Base-by-base conservation (phyloP, 2,113 vertebrate species). In the Prionailurus bengalensis region DNA sequence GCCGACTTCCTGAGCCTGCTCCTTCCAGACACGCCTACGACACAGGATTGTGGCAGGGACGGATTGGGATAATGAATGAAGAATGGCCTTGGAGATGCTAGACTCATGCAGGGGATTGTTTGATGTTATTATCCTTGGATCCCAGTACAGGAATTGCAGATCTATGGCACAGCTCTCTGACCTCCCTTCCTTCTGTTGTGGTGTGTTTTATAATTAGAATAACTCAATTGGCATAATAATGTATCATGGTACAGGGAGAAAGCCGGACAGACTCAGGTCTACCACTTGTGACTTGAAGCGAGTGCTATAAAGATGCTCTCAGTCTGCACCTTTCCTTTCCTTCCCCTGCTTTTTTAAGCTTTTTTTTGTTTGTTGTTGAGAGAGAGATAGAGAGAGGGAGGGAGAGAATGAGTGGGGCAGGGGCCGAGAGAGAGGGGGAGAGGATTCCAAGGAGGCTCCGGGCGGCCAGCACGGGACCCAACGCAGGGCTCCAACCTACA, bases 231-330 rank as follows among this genome's bases (percentile, higher is more conserved):
- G 25, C 71, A 17, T 58, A n/a, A 58, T 48, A 65, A 74, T n/a
- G 19, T 16, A 74, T 10, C 6, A 13, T 29, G 19, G 33, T 33
- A 42, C 7, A 83, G 13, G 16, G 23, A 86, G 48, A 68, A 96
- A 86, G 25, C 4, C 42, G 83, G 45, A 19, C 21, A 63, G 25
- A 23, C 9, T 42, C 9, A 53, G 7, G 15, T 29, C 79, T 5
- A 8, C 48, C 1, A 4, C 3, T 4, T 1, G 16, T 1, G 31
- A 5, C 48, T 65, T 36, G 10, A n/a, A 14, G 17, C 14, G 21
- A 13, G 19, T 25, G 23, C 27, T 53, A 58, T 6, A 12, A 65
- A 90, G 65, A 36, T 21, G 4, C 15, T 73, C 29, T 42, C 9
- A 3, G 5, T 23, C 53, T 27, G 14, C 5, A 31, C 8, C 31